These are phyloP conservation scores for Dicrurus megarhynchus DNA, from an alignment of 2,113 vertebrate genomes.

Conservation along the genomic window DNA sequence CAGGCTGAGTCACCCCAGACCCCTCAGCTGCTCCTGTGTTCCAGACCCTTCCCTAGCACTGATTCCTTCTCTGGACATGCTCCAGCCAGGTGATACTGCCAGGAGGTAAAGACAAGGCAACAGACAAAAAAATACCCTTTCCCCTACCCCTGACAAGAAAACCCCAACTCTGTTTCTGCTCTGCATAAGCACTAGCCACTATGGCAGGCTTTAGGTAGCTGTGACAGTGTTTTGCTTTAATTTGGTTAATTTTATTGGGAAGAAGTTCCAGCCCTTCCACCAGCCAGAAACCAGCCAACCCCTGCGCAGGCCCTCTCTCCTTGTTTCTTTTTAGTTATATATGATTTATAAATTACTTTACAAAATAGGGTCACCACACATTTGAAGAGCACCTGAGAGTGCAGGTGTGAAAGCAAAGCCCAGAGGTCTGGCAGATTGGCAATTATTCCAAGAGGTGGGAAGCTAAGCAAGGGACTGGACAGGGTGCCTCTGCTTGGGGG, in stretches of 20 bases:
- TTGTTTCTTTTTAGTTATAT: background rate
- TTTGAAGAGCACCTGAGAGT: background rate
- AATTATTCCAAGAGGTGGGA: background rate
- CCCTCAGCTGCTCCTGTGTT: background rate
- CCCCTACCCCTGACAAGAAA: background rate
- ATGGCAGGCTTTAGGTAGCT: background rate
- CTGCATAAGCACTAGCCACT: background rate
- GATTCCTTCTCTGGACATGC: background rate
- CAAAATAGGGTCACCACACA: background rate
- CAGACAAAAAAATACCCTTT: background rate
- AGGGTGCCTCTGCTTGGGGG: background rate
- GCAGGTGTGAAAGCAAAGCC: background rate
- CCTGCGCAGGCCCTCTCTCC: rapidly evolving
- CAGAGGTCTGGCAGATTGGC: background rate
- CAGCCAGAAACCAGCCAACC: background rate
- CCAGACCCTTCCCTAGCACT: background rate
- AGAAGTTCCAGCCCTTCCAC: background rate
- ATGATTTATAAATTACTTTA: background rate
- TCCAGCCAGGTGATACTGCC: background rate
- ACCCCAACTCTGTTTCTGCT: background rate
- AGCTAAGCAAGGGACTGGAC: background rate
- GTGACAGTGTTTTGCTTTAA: background rate
- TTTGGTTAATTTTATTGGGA: background rate
- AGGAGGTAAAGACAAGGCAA: background rate
- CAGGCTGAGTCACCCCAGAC: background rate